Evolutionary conservation across 1,140 invertebrate genomes (phyloP), one percentile per base, ranked within the genome.

Genomic region (Globodera ellingtonae): DNA sequence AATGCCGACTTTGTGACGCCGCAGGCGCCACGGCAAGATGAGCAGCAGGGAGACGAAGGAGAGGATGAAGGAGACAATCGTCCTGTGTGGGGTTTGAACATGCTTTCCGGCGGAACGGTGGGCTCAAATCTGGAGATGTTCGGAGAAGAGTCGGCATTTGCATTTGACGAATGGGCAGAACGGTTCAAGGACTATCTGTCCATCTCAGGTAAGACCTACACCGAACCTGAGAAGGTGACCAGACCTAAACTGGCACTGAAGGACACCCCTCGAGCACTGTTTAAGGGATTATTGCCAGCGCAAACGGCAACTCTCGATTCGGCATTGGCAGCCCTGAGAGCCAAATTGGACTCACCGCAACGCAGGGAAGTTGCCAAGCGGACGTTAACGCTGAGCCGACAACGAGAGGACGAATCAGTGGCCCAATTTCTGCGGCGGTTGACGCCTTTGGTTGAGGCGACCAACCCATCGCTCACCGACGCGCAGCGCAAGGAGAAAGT

Each of bases 321-420:
- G 15, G 70, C 70, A 6, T n/a, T 72, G 50, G 50, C 18, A 21
- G 70, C 70, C 5, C 18, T 72, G 15, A 47, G 70, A 18, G 46
- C 70, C 10, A 72, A 72, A 44, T 44, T 72, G 52, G 71, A 72
- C 21, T 72, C 71, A 8, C 71, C 71, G 5, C 71, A 72, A 4
- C 35, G 71, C 6, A 35, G 71, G 4, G 71, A 72, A 72, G 52
- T 72, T 0, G 52, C 71, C 4, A 72, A 72, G 52, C 21, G 71
- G 6, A 72, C 35, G 8, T 21, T 72, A 9, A 21, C 71, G 6
- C 9, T 24, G 6, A 35, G 71, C 24, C 47, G 52, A 21, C 71
- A 72, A 6, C 15, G 71, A 9, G 71, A 72, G 9, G 3, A 21
- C n/a, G 71, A 72, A 44, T 9, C 71, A 3, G 71, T 72, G 7